These are phyloP conservation scores for Aricia agestis DNA, from an alignment of 1,140 invertebrate species.

Conservation along the genomic window DNA sequence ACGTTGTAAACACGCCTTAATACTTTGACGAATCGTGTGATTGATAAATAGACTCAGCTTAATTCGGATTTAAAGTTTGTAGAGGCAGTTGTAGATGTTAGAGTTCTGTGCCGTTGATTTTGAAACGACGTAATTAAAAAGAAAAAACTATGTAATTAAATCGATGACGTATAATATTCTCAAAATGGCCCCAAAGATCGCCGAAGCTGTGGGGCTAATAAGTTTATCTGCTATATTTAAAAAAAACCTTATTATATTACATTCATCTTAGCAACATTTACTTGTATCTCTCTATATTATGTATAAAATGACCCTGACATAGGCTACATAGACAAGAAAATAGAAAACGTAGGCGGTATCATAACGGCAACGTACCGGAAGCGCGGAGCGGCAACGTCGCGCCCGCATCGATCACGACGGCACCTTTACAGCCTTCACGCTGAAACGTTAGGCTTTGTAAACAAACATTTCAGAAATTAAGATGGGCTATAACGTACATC, in stretches of 20 bases:
- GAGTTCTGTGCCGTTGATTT: too few species aligned
- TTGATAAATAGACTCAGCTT: neutral
- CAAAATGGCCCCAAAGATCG: too few species aligned
- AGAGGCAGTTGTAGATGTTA: neutral
- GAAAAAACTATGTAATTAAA: too few species aligned
- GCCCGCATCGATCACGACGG: slow-evolving; percentile 55
- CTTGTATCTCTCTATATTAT: neutral
- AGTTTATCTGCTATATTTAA: too few species aligned
- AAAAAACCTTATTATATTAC: too few species aligned
- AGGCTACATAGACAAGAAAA: neutral
- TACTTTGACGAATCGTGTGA: slow-evolving; percentile 9
- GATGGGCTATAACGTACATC: too few species aligned
- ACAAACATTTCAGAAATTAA: slow-evolving; percentile 4
- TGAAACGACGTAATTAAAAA: too few species aligned
- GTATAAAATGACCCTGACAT: neutral
- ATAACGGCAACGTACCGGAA: slow-evolving; percentile 53
- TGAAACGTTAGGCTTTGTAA: slow-evolving; percentile 12
- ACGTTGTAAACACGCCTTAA: slow-evolving; percentile 25
- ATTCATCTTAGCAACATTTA: neutral
- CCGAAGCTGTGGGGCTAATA: too few species aligned
- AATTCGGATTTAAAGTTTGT: neutral
- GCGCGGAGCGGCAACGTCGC: slow-evolving; percentile 55
- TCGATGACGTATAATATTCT: too few species aligned
- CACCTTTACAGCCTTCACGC: slow-evolving; percentile 36
- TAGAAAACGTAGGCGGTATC: slow-evolving; percentile 13